Conservation (phyloP, 2,888 invertebrate species). For the Trisateles emortualis region DNA sequence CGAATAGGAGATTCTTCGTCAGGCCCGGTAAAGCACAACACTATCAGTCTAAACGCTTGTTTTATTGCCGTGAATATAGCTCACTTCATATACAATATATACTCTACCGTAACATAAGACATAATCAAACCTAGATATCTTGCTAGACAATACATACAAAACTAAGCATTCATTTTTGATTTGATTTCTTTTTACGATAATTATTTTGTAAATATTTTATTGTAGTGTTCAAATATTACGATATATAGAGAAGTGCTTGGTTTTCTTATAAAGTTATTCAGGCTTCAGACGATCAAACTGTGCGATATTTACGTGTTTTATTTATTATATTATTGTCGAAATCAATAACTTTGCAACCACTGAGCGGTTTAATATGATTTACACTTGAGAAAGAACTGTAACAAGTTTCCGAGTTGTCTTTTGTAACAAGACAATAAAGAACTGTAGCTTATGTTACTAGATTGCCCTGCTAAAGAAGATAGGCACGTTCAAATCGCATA, state of each 20-base stretch:
- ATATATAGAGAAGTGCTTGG: conserved; percentile 14
- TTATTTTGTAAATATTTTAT: neutral
- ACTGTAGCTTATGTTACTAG: too few relatives aligned
- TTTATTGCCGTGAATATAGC: conserved; percentile 50
- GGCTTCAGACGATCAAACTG: neutral
- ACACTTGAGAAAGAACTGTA: too few relatives aligned
- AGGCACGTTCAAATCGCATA: too few relatives aligned
- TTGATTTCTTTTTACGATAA: neutral
- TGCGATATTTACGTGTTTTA: conserved; percentile 9
- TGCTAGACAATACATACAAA: conserved; percentile 19
- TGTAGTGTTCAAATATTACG: conserved; percentile 1
- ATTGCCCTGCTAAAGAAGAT: too few relatives aligned
- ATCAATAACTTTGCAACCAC: too few relatives aligned
- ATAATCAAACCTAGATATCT: conserved; percentile 24
- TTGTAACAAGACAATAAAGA: too few relatives aligned
- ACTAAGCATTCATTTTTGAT: conserved; percentile 27
- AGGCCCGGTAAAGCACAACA: conserved; percentile 63
- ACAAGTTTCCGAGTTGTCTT: too few relatives aligned
- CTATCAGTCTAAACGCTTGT: conserved; percentile 54
- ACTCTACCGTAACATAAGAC: conserved; percentile 21
- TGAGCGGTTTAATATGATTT: too few relatives aligned
- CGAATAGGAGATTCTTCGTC: conserved; percentile 66
- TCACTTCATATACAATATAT: conserved; percentile 32
- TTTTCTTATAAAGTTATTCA: neutral
- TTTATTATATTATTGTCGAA: neutral